phyloP scores from a whole-genome alignment of 2,888 invertebrate genomes.

The Panorpa germanica region DNA sequence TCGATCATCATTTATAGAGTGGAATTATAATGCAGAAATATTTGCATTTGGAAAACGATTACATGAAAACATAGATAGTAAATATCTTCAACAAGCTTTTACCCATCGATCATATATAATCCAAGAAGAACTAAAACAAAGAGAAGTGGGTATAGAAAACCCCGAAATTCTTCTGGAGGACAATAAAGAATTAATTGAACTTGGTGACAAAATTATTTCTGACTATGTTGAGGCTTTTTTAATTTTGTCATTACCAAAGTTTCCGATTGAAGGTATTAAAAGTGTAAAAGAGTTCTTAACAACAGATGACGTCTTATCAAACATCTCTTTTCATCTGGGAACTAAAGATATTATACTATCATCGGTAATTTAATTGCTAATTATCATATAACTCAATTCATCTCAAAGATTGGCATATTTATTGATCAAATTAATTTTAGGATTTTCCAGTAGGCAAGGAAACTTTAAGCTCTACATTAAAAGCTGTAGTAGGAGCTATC shows the following conservation, averaged over 20 bases:
- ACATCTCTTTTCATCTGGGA: slow-evolving; percentile 59
- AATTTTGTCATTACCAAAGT: slow-evolving; percentile 43
- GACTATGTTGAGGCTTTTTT: slow-evolving; percentile 48
- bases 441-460: slow-evolving; percentile 46
- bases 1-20: slow-evolving; percentile 51
- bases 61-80: slow-evolving; percentile 59
- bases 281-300: slow-evolving; percentile 45
- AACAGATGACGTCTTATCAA: slow-evolving; percentile 42
- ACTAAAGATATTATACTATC: slow-evolving; percentile 64
- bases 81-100: slow-evolving; percentile 55
- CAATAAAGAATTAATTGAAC: slow-evolving; percentile 45
- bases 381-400: slow-evolving; percentile 1
- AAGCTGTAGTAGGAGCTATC: slow-evolving; percentile 67
- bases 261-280: slow-evolving; percentile 58
- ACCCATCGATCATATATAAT: slow-evolving; percentile 60
- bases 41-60: slow-evolving; percentile 75
- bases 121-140: slow-evolving; percentile 46
- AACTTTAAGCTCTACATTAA: slow-evolving; percentile 53
- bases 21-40: slow-evolving; percentile 78
- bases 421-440: slow-evolving; percentile 24
- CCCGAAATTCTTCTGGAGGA: slow-evolving; percentile 34
- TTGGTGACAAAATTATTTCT: slow-evolving; percentile 47
- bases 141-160: slow-evolving; percentile 46
- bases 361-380: slow-evolving; percentile 36
- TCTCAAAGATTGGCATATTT: not conserved